Evolutionary conservation across 30 jellyfish, hydroid and myxozoan species (phyloP).

Genomic region (Aurelia coerulea): DNA sequence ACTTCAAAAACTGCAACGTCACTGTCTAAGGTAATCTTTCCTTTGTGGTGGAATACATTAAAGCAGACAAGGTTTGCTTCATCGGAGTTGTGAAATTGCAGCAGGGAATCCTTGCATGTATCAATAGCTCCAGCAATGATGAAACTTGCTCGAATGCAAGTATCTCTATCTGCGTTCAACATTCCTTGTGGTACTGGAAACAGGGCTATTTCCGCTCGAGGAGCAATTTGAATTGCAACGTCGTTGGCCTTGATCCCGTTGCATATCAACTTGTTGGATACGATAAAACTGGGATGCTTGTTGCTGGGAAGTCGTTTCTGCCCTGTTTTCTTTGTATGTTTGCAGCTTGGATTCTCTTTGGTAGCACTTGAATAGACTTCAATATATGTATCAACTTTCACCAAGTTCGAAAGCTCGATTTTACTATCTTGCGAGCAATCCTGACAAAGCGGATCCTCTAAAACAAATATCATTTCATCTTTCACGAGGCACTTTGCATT

Average conservation of each 20-base stretch:
- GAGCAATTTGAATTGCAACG: background rate
- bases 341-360: background rate
- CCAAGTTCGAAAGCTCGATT: background rate
- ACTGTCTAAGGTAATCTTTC: background rate
- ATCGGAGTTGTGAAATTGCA: background rate
- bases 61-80: background rate
- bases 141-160: background rate
- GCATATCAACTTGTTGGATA: background rate
- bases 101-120: background rate
- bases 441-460: background rate
- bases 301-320: too few relatives aligned
- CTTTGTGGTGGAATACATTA: background rate
- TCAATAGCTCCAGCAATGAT: constrained; percentile 1
- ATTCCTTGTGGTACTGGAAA: background rate
- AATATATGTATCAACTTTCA: background rate
- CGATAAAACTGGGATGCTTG: background rate
- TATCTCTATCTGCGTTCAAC: background rate
- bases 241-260: background rate
- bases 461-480: background rate
- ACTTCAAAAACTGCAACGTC: background rate
- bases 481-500: background rate
- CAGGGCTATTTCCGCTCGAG: background rate
- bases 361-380: background rate
- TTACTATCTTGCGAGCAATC: background rate
- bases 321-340: too few relatives aligned